Percentiles rank a stretch among this genome's conserved stretches.
phyloP scores from a whole-genome alignment of 1,140 invertebrate species.

The Drosophila oshimai region DNA sequence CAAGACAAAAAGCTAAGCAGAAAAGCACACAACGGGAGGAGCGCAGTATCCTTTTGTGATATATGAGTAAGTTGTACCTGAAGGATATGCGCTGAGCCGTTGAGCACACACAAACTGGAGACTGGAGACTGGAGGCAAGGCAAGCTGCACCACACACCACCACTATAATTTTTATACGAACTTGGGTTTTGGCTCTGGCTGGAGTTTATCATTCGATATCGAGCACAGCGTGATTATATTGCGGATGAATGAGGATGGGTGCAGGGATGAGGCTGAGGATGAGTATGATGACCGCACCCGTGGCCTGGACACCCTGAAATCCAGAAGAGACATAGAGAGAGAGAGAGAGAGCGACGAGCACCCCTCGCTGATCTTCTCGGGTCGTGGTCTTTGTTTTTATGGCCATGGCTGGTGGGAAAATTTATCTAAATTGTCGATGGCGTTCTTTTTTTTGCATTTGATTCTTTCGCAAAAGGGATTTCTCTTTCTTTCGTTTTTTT shows the following conservation, averaged over 20 bases:
- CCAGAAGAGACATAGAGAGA: not conserved
- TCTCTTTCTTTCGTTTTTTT: conserved; percentile 65
- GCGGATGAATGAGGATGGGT: conserved; percentile 13
- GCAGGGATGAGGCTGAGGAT: conserved; percentile 16
- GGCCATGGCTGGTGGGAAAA: conserved; percentile 81
- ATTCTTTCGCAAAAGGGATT: conserved; percentile 64
- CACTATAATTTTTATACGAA: conserved; percentile 48
- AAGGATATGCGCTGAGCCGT: conserved; percentile 77
- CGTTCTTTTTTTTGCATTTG: conserved; percentile 49
- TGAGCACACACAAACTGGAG: conserved; percentile 68
- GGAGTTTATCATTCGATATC: conserved; percentile 78
- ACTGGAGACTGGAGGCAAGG: not conserved
- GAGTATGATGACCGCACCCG: conserved; percentile 51
- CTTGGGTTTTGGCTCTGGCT: too few relatives aligned
- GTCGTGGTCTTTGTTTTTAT: conserved; percentile 74
- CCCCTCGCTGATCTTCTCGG: conserved; percentile 65
- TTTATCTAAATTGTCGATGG: conserved; percentile 82
- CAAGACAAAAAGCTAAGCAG: conserved; percentile 70
- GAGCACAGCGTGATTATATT: conserved; percentile 66
- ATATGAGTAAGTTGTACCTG: conserved; percentile 82
- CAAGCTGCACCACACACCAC: conserved; percentile 43
- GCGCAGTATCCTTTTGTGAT: conserved; percentile 81
- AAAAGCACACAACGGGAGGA: conserved; percentile 69
- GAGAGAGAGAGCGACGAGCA: conserved; percentile 28
- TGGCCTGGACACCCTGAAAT: conserved; percentile 46